Base-by-base conservation (phyloP, 1,140 invertebrate species). In the Leptinotarsa undecemlineata region DNA sequence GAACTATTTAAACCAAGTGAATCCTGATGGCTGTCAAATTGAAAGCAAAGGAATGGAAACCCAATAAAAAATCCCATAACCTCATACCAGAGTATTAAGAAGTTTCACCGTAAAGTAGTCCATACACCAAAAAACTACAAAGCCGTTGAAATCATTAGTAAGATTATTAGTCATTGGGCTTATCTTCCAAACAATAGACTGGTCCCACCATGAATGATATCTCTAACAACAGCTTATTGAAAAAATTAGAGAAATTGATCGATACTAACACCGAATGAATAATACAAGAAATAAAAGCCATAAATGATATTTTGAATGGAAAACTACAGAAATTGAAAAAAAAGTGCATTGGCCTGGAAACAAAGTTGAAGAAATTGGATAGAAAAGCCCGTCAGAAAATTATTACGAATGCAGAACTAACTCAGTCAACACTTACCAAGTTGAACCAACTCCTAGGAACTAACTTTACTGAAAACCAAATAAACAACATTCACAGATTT, bases 401-500 rank as follows among this genome's bases (percentile, higher is more conserved):
- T 63, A 63, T 63, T 20, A 20, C 62, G 14, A 64, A 64, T 14
- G 62, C 1, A 23, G 20, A 64, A n/a, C 1, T 23, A 11, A 14
- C 13, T 14, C 0, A 5, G 0, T 64, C 62, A n/a, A 64, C 62
- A 64, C 62, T 20, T 64, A 64, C 51, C 51, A 57, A 57, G 20
- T 20, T 64, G 62, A 64, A 64, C 8, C 62, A 64, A 1, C 1
- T 64, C 23, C 62, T 23, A 5, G 8, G 20, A 64, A 64, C 62
- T 14, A 23, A 21, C 20, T 64, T 21, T 2, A 21, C 15, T 64
- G 62, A 64, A 64, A 21, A 64, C 62, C 2, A 64, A 64, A 64
- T 64, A 2, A 64, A 64, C 62, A 64, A 64, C 20, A 64, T 23
- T 20, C 11, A 64, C 8, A 64, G 62, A 64, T n/a, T 64, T 23